Base-by-base conservation (phyloP, 2,797 vertebrate genomes). In the Dendrocincla tyrannina region DNA sequence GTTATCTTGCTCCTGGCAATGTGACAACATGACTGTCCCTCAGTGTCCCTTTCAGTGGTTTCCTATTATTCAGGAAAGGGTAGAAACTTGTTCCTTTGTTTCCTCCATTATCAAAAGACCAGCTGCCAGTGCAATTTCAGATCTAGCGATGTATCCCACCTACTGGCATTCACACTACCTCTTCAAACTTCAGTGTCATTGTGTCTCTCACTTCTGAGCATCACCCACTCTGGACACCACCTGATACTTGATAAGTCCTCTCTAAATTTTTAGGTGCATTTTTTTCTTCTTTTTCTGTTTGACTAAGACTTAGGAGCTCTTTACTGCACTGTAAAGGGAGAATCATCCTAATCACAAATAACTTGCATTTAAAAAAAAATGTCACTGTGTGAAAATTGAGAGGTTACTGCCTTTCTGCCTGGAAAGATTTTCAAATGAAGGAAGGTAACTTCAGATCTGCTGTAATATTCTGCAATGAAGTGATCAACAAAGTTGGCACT, bases 401-500 rank as follows among this genome's bases (percentile, higher is more conserved):
- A 89, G 30, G 25, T 68, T 46, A 30, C 17, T 59, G 41, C 23
- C 25, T 79, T 70, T 39, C 80, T 66, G 17, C 78, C 63, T 16
- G 9, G 44, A 39, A 76, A 81, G 11, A 18, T 67, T 70, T 85
- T 47, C 39, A 78, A 49, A 70, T n/a, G 10, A 66, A 89, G 33
- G 15, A 62, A 76, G 14, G 75, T 4, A 68, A 72, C 8, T 59
- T 77, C 46, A 63, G 68, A 56, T 39, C 25, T 9, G 32, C 35
- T 77, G 9, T 30, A 75, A 66, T 35, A 85, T 20, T 75, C 58
- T 70, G 30, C 56, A 73, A 78, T 47, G 24, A 94, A 90, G 87
- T 80, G 6, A 93, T 91, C 89, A 90, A 84, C 70, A 49, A 77
- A 84, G 59, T 37, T 77, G 78, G 50, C 72, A 91, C 76, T 88